These are phyloP conservation scores for Drosophila pseudoobscura DNA, from an alignment of 1,140 invertebrate species.

Conservation along the genomic window DNA sequence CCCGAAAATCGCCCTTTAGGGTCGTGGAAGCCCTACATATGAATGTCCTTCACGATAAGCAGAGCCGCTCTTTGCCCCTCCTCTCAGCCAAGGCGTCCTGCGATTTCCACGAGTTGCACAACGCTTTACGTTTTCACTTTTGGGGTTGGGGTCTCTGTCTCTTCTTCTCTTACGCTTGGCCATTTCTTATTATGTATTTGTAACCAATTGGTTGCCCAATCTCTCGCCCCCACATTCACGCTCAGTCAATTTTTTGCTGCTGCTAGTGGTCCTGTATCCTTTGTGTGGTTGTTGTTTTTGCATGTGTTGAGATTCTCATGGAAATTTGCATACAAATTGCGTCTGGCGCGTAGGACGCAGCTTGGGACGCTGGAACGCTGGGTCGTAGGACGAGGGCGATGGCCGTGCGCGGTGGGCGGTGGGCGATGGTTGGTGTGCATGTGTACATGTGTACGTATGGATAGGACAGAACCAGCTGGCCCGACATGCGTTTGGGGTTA, in stretches of 20 bases:
- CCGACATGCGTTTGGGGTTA: constrained; percentile 51
- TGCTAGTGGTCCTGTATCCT: constrained; percentile 22
- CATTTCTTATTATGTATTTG: constrained; percentile 62
- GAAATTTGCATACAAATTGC: constrained; percentile 82
- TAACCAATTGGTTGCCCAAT: constrained; percentile 42
- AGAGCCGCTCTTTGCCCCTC: not conserved
- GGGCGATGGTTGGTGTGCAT: not conserved
- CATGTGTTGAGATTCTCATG: constrained; percentile 82
- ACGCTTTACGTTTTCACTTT: constrained; percentile 31
- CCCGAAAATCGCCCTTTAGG: too few species aligned
- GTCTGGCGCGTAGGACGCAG: constrained; percentile 71
- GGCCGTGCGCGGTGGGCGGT: not conserved
- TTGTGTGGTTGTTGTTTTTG: constrained; percentile 52
- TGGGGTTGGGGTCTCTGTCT: not conserved
- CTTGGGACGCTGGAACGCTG: constrained; percentile 4
- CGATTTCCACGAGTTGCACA: too few species aligned
- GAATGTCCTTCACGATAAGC: too few species aligned
- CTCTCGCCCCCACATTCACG: constrained; percentile 11
- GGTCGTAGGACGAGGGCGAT: too few species aligned
- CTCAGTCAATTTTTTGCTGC: constrained; percentile 48
- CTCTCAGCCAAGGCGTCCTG: not conserved
- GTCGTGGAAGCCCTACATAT: too few species aligned
- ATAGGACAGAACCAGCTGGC: constrained; percentile 25
- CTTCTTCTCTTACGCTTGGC: constrained; percentile 28
- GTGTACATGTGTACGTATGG: not conserved